Base-by-base conservation (phyloP, 2,797 vertebrate genomes). In the Tiaroga cobitis region DNA sequence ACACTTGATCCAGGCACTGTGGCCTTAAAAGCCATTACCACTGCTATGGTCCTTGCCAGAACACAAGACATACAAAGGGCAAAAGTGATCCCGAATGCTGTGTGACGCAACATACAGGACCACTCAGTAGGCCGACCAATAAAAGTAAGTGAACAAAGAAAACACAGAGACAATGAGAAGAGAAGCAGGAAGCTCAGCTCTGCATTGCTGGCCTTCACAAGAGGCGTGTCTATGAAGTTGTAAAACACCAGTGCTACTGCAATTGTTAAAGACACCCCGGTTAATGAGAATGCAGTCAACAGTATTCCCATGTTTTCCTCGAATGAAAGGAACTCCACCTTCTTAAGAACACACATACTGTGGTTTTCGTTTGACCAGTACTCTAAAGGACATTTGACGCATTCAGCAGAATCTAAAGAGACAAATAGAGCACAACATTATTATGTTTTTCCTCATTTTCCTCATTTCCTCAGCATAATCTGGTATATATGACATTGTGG, bases 301-400 rank as follows among this genome's bases (percentile, higher is more conserved):
- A 95, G 84, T 61, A 87, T 85, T 24, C 95, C 95, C 95, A 95
- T 95, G 80, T 91, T 94, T 89, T 95, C 94, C 79, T 85, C 91
- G 81, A 93, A 94, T 65, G 94, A 94, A 6, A 96, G 92, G 90
- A 94, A 96, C 90, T 95, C 94, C 11, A 92, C 91, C 87, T 90
- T 84, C 92, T 95, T 95, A 63, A 92, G 93, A 73, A 95, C 87
- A 88, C 94, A 96, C 37, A 88, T 80, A 84, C 89, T 95, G 74
- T 90, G 91, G 81, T 94, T 89, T 85, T 92, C 89, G 86, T 94
- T 94, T 9, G 95, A 94, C 94, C 95, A 95, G 87, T 85, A 91
- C 73, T 95, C 94, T 85, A 91, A 72, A 2, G 92, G 91, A 89
- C 95, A 95, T 32, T 21, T 91, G 4, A 83, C 89, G 80, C 95